Evolutionary conservation across 2,113 vertebrate genomes (phyloP), one percentile per base, ranked within the genome.

Genomic region (Natator depressus): DNA sequence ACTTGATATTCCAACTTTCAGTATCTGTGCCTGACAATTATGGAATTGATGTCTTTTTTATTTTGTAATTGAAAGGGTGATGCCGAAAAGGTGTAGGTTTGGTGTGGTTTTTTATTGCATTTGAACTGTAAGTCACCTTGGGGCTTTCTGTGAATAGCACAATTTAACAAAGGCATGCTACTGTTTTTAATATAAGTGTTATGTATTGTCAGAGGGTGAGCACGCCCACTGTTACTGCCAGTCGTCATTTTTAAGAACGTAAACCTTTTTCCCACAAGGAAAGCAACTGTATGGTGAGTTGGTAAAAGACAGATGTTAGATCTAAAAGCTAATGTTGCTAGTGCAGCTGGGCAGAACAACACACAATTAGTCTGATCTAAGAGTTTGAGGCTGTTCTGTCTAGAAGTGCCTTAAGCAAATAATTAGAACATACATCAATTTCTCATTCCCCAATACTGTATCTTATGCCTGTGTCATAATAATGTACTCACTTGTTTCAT

Each of bases 401-500:
- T 65, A 38, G 46, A 92, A 82, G 29, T 75, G 65, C n/a, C 13
- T 92, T 82, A 82, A 82, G 80, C 80, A 94, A 80, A 83, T 93
- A 89, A 80, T 59, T 96, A 82, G 86, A 94, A 95, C 91, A 57
- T 65, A 82, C 49, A 91, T 2, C 57, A 94, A 89, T 92, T 69
- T n/a, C 80, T 93, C 22, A 85, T 46, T 91, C 81, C 86, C 53
- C 93, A 95, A 83, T 19, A 89, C 91, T 95, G 79, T 53, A 49
- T 94, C 93, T 97, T 10, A 2, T 62, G 65, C 85, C 80, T 96
- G 95, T 93, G 91, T 97, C 93, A 97, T 85, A 97, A 96, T 97
- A 96, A 97, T 97, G 80, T 97, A 97, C 93, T 97, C 96, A 93
- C 89, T 97, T 92, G 82, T 96, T 97, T 97, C 85, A 94, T 91